Evolutionary conservation across 2,888 invertebrate species (phyloP), one percentile per base, ranked within the genome.

Genomic region (Polymixis flavicincta): DNA sequence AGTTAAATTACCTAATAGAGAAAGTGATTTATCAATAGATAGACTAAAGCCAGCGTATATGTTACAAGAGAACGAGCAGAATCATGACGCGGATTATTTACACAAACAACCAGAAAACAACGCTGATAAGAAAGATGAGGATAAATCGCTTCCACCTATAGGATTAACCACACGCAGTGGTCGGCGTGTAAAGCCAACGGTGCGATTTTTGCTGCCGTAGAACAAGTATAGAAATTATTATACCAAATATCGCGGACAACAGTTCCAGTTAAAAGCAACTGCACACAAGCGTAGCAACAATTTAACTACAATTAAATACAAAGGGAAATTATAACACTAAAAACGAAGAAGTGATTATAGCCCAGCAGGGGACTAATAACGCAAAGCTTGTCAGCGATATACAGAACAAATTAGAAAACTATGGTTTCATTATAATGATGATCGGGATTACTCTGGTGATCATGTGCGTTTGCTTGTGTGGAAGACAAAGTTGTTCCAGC

Each of bases 11-110:
- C 11, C 61, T 6, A 61, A 37, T 42, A 61, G 14, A 11, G 59
- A 59, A 59, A 59, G 59, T 32, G 22, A 59, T 60, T 60, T 60
- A 63, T 63, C 63, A n/a, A 63, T 63, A 63, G 45, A 63, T 25
- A 61, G 61, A 25, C 7, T 61, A 8, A 61, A 61, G 14, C 60
- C 32, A 19, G 59, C 37, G 32, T 60, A 60, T 60, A 2, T 60
- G 22, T 60, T 60, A 37, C 60, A 60, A 60, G 60, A 60, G 0
- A 9, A 22, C 6, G 37, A 37, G 3, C 60, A 60, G 60, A 37
- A 60, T 37, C 4, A 32, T 22, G 60, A 37, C 60, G 4, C 37
- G 6, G 60, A 60, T 13, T 13, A 2, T 9, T 8, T 22, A 4
- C 60, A 60, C 0, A 60, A 37, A 37, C 2, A 3, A 0, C 13